Evolutionary conservation across 1,140 invertebrate species (phyloP).

Genomic region (Penaeus japonicus): DNA sequence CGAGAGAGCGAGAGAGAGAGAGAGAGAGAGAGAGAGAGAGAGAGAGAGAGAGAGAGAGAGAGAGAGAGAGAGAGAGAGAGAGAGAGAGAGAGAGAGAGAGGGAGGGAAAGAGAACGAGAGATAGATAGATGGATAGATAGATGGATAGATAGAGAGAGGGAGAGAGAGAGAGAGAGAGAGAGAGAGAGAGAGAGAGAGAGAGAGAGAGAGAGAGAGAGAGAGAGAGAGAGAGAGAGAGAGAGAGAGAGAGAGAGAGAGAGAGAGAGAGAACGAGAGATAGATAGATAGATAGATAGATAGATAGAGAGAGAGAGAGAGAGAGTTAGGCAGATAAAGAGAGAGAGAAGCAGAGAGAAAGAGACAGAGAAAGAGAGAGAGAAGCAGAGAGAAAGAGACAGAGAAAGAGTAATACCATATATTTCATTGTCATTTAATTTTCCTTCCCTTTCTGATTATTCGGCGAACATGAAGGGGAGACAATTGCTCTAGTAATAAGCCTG

Average conservation of each 20-base stretch:
- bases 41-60: too few species aligned
- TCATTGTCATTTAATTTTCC: too few species aligned
- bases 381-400: not conserved
- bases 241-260: not conserved
- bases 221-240: not conserved
- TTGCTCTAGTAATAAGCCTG: too few species aligned
- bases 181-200: not conserved
- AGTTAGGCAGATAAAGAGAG: not conserved
- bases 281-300: conserved; percentile 16
- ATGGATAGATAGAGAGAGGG: not conserved
- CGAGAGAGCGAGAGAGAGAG: not conserved
- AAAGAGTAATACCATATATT: not conserved
- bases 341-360: not conserved
- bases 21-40: not conserved
- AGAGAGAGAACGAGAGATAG: not conserved
- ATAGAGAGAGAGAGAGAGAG: not conserved
- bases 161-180: not conserved
- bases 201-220: too few species aligned
- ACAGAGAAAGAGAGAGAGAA: not conserved
- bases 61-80: not conserved
- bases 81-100: not conserved
- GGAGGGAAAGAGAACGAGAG: too few species aligned
- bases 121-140: not conserved
- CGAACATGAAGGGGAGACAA: too few species aligned
- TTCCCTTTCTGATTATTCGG: too few species aligned